Evolutionary conservation across 1,140 invertebrate genomes (phyloP).

Genomic region (Cotesia typhae): DNA sequence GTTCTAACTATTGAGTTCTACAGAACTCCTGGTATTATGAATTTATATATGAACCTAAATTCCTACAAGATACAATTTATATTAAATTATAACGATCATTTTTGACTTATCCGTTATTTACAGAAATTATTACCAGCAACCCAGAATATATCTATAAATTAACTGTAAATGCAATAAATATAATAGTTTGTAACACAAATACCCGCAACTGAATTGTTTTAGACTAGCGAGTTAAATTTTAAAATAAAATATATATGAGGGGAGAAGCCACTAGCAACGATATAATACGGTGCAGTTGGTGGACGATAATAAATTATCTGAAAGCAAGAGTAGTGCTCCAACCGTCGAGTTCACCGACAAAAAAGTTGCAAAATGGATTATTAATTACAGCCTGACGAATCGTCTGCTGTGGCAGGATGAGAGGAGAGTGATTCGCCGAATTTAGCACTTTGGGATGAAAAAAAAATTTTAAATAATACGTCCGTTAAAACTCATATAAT

Average conservation of each 20-base stretch:
- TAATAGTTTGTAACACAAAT: not conserved
- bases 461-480: no score
- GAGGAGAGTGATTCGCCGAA: not conserved
- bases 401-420: not conserved
- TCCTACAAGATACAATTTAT: no score
- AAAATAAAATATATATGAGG: slow-evolving; percentile 15
- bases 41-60: no score
- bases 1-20: no score
- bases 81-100: no score
- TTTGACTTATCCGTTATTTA: no score
- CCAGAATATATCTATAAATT: no score
- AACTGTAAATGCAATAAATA: not conserved
- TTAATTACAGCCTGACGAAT: slow-evolving; percentile 58
- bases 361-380: slow-evolving; percentile 60
- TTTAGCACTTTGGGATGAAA: no score
- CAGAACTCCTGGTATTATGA: no score
- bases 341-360: slow-evolving; percentile 48
- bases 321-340: slow-evolving; percentile 46
- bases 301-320: slow-evolving; percentile 55
- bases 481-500: no score
- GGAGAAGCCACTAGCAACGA: slow-evolving; percentile 35
- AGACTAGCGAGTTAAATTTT: not conserved
- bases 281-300: slow-evolving; percentile 48
- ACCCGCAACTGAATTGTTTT: not conserved
- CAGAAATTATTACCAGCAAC: no score